Base-by-base conservation (phyloP, 2,888 invertebrate species). In the Gymnoscelis rufifasciata region DNA sequence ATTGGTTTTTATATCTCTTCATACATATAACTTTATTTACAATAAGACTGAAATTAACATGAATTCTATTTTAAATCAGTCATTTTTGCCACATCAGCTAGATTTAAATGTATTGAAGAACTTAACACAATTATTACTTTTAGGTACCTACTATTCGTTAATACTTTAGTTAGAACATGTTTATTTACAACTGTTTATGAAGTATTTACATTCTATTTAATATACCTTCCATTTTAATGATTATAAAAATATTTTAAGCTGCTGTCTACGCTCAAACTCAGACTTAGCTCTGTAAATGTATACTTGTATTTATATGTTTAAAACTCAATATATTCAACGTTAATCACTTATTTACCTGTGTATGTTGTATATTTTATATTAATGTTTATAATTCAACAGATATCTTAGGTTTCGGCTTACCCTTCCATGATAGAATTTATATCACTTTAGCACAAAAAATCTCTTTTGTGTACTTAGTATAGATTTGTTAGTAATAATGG, bases 371-470 rank as follows among this genome's bases (percentile, higher is more conserved):
- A 44, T 47, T 43, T 48, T 47, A 40, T 11, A 38, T 29, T 36
- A 41, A 28, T 35, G 43, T 48, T 47, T 30, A 11, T 33, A 42
- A 45, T 42, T 39, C 47, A 35, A 51, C 31, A 30, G 12, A 47
- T 43, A 29, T 47, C 27, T 31, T 38, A 6, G 7, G 15, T 35
- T 19, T 35, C 11, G 36, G 43, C 26, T 29, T 26, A 44, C 2
- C 19, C 19, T 19, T 19, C 19, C 15, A 35, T 43, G 38, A 47
- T 54, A 59, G 37, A 40, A 37, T 38, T 19, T 19, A 19, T 61
- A 59, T 66, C 68, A 74, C 74, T 60, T 44, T 54, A 66, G 73
- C 77, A 77, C 76, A 68, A 70, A 65, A 52, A 59, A 62, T 64
- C 57, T 67, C 52, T 60, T 68, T 66, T 53, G 57, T 69, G 66